Conservation (phyloP, 2,797 vertebrate genomes). For the Mormyrops boulengeri region DNA sequence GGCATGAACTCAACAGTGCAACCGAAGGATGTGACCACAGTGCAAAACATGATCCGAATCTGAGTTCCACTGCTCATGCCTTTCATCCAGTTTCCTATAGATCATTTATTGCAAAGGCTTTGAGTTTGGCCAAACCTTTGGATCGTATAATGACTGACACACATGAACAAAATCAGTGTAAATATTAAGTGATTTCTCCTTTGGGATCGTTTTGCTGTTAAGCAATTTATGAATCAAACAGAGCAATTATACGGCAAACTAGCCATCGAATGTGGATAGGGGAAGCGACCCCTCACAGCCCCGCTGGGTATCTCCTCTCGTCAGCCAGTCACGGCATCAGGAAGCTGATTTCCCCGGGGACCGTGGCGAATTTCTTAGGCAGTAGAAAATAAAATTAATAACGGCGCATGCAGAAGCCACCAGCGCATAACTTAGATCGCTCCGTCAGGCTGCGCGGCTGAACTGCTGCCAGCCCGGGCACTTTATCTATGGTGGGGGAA, state of each 20-base stretch:
- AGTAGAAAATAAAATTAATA: conserved; percentile 20
- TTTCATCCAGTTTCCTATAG: not conserved
- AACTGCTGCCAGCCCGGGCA: not conserved
- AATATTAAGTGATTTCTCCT: not conserved
- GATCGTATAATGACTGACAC: not conserved
- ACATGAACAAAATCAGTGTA: not conserved
- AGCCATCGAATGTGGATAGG: not conserved
- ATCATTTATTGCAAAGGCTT: not conserved
- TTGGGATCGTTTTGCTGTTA: not conserved
- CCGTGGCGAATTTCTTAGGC: not conserved
- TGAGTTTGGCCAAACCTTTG: not conserved
- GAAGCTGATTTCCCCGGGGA: conserved; percentile 13
- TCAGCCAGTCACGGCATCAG: not conserved
- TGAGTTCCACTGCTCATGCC: not conserved
- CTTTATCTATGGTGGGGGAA: not conserved
- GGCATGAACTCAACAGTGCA: not conserved
- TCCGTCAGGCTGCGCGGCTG: not conserved
- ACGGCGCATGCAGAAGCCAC: not conserved
- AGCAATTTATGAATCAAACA: not conserved
- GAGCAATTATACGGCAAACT: not conserved
- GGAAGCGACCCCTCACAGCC: not conserved
- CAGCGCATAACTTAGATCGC: not conserved
- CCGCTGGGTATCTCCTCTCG: not conserved
- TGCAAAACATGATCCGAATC: not conserved
- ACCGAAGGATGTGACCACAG: not conserved